A percentile compares a stretch with the other conserved stretches of the same genome.
Conservation (phyloP, 2,888 invertebrate genomes). For the Sthenelais limicola region DNA sequence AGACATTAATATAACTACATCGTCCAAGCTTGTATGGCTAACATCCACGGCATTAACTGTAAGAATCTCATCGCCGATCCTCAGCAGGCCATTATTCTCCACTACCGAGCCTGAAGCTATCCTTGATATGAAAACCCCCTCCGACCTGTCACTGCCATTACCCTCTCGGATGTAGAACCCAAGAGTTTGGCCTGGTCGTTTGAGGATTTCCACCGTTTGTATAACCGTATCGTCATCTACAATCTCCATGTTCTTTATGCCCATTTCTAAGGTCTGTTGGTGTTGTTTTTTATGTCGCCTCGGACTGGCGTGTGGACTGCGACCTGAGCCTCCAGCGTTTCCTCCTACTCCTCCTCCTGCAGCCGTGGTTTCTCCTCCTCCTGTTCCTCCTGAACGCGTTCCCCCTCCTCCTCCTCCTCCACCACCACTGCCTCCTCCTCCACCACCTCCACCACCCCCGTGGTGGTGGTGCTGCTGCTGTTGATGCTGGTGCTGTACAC, state of each 20-base stretch:
- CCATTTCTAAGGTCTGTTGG: conserved; percentile 41
- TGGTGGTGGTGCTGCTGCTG: conserved; percentile 26
- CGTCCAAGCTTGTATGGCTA: conserved; percentile 97
- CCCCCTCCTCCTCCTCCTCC: conserved; percentile 25
- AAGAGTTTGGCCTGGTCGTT: conserved; percentile 97
- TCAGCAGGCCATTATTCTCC: conserved; percentile 96
- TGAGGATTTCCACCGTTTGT: conserved; percentile 92
- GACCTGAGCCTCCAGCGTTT: conserved; percentile 8
- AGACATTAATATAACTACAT: conserved; percentile 99
- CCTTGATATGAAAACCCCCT: conserved; percentile 98
- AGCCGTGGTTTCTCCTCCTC: background rate
- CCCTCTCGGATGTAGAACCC: conserved; percentile 98
- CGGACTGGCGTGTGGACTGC: conserved; percentile 38
- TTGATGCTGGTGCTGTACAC: conserved; percentile 1
- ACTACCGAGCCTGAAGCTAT: conserved; percentile 97
- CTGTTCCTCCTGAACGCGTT: conserved; percentile 19
- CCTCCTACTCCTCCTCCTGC: conserved; percentile 5
- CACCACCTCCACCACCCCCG: conserved; percentile 1
- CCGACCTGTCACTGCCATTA: conserved; percentile 95
- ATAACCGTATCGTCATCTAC: conserved; percentile 49
- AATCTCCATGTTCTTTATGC: conserved; percentile 47
- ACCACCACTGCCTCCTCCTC: conserved; percentile 14
- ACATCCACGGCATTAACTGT: conserved; percentile 99
- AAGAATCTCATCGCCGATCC: conserved; percentile 98
- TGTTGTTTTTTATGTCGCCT: conserved; percentile 26